A percentile compares a stretch with the other conserved stretches of the same genome.
Evolutionary conservation across 2,113 vertebrate genomes (phyloP).

Genomic region (Ptilorrhoa leucosticta): DNA sequence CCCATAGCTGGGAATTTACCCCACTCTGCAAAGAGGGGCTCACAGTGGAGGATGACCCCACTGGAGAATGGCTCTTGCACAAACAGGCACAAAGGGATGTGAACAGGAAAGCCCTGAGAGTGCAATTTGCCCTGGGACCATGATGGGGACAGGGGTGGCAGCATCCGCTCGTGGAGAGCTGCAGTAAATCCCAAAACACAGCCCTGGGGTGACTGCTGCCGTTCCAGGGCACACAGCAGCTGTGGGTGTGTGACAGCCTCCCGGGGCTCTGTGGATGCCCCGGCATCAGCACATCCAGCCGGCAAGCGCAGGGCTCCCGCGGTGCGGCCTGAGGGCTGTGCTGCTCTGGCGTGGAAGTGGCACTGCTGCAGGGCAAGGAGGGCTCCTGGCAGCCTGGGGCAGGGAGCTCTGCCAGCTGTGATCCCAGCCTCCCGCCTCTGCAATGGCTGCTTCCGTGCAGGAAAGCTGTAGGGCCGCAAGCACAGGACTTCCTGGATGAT

Average conservation of each 20-base stretch:
- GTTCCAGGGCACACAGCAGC: neutral
- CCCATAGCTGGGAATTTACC: neutral
- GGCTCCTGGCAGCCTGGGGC: neutral
- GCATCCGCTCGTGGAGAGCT: fast-evolving
- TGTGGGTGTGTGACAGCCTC: fast-evolving
- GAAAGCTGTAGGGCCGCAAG: neutral
- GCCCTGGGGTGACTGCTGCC: neutral
- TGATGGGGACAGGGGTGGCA: neutral
- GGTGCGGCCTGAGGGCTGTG: neutral
- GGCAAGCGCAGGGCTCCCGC: fast-evolving
- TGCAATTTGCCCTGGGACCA: fast-evolving
- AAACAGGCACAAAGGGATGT: neutral
- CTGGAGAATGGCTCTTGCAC: neutral
- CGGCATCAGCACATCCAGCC: fast-evolving
- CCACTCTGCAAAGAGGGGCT: neutral
- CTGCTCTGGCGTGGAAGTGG: fast-evolving
- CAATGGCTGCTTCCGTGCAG: neutral
- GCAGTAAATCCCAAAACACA: neutral
- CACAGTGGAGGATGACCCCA: neutral
- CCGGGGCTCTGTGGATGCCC: neutral
- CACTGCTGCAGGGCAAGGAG: neutral
- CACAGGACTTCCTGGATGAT: neutral
- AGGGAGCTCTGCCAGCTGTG: neutral
- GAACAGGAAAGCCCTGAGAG: neutral
- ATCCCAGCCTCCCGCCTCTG: neutral